Conservation (phyloP, 2,113 vertebrate species). For the Sigmodon hispidus region DNA sequence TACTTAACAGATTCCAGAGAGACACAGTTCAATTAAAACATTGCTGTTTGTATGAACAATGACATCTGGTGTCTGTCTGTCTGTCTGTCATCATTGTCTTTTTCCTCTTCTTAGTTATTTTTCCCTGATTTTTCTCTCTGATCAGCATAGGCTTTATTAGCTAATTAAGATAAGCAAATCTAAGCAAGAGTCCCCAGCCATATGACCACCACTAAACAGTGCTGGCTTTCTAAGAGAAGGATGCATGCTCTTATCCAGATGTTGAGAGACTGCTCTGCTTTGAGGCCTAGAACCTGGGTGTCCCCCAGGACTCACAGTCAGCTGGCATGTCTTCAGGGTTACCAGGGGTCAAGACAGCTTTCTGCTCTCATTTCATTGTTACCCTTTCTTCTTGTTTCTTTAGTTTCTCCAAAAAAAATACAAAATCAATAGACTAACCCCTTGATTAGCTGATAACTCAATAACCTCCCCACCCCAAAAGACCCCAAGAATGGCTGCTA, state of each 20-base stretch:
- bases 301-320: background rate
- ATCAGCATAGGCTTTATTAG: background rate
- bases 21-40: background rate
- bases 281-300: background rate
- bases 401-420: background rate
- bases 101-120: background rate
- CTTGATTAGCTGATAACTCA: background rate
- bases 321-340: background rate
- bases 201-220: background rate
- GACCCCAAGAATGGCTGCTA: background rate
- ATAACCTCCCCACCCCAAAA: too few relatives aligned
- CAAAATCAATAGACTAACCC: background rate
- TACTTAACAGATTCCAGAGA: constrained; percentile 6
- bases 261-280: background rate
- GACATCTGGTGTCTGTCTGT: background rate
- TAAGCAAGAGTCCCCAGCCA: background rate
- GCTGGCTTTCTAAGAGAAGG: background rate
- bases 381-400: background rate
- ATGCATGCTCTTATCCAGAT: background rate
- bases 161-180: constrained; percentile 54
- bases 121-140: background rate
- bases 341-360: background rate
- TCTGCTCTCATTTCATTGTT: background rate
- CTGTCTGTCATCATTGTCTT: background rate
- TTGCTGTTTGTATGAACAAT: background rate